Percentiles rank a stretch among this genome's conserved stretches.
These are phyloP conservation scores for Sinocyclocheilus maitianheensis DNA, from an alignment of 2,113 vertebrate species.

Conservation along the genomic window DNA sequence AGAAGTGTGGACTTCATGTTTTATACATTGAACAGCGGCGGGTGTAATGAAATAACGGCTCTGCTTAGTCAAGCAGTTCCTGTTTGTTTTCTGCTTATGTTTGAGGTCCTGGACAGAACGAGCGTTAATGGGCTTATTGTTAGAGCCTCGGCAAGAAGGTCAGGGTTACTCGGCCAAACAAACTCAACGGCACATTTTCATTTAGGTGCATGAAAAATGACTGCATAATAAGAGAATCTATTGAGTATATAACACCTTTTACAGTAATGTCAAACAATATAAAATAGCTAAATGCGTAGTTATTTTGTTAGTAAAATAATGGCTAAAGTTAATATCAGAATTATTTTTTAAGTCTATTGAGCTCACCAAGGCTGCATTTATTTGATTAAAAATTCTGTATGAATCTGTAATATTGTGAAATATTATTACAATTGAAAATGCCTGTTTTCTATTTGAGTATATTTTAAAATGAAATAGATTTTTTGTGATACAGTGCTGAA, in stretches of 20 bases:
- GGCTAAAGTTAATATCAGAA: neutral
- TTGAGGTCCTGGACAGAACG: constrained; percentile 55
- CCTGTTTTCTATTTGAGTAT: neutral
- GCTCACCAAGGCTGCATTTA: neutral
- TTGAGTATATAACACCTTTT: neutral
- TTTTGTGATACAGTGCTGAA: neutral
- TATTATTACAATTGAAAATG: neutral
- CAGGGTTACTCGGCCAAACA: constrained; percentile 54
- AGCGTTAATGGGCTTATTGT: constrained; percentile 56
- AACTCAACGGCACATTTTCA: neutral
- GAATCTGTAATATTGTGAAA: neutral
- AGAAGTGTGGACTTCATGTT: constrained; percentile 73
- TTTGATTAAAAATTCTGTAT: neutral
- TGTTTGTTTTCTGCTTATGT: constrained; percentile 45
- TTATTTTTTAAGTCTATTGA: neutral
- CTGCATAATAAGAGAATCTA: neutral
- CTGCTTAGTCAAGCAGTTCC: constrained; percentile 70
- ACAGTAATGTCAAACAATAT: neutral
- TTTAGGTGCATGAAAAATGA: neutral
- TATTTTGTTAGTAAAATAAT: neutral
- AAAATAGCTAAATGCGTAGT: neutral
- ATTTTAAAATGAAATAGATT: neutral
- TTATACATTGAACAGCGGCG: constrained; percentile 70
- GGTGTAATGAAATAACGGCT: constrained; percentile 73
- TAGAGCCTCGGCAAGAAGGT: constrained; percentile 64